phyloP scores from a whole-genome alignment of 2,888 invertebrate species.

The Lasioglossum figueresi region DNA sequence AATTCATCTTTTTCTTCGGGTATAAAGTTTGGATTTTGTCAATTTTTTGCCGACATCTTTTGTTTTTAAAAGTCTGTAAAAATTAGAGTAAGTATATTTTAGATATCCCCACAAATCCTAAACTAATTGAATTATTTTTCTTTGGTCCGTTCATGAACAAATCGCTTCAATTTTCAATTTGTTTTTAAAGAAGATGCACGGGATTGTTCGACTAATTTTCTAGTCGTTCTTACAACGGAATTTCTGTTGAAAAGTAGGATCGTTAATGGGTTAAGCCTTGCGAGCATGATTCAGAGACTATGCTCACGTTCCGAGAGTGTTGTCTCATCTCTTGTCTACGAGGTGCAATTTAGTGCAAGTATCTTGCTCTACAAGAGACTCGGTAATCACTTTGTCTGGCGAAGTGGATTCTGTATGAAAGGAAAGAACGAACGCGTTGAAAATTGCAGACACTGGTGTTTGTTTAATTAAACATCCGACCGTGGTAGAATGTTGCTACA shows the following conservation, averaged over 20 bases:
- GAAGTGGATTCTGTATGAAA: background rate
- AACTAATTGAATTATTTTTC: too few relatives aligned
- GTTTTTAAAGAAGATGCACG: background rate
- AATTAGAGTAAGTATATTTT: too few relatives aligned
- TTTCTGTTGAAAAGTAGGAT: background rate
- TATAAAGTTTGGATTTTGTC: too few relatives aligned
- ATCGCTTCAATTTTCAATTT: background rate
- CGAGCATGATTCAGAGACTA: background rate
- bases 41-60: too few relatives aligned
- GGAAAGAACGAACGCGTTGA: background rate
- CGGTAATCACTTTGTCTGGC: background rate
- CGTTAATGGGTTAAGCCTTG: constrained; percentile 1
- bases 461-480: background rate
- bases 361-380: background rate
- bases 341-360: constrained; percentile 13
- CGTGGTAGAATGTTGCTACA: too few relatives aligned
- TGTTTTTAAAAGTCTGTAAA: too few relatives aligned
- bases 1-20: too few relatives aligned
- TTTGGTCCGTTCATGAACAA: background rate
- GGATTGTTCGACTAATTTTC: background rate
- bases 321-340: constrained; percentile 3
- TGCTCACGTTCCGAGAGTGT: background rate
- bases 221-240: background rate
- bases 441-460: background rate
- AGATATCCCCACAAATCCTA: too few relatives aligned